Evolutionary conservation across 2,797 vertebrate genomes (phyloP), one percentile per base, ranked within the genome.

Genomic region (Vespertilio murinus): DNA sequence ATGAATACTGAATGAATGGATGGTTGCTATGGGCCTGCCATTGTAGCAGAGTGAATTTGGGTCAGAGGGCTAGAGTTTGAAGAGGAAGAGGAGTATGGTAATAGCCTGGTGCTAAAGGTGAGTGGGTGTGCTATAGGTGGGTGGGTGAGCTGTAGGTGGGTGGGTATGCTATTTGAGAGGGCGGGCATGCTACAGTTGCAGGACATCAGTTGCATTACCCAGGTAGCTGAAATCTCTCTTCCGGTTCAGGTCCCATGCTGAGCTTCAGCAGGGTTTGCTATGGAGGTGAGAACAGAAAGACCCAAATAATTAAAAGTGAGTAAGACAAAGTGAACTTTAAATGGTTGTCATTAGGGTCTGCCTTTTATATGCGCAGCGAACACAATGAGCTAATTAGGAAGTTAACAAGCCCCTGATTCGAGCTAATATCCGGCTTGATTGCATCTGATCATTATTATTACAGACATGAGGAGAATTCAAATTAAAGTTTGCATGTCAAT

Each of bases 271-370:
- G 23, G 5, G 18, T 90, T 88, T 67, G 5, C n/a, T 67, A 3
- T 52, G 56, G 5, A 74, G 71, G 96, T 93, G 83, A 84, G 96
- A 97, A 94, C 13, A 95, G 88, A 88, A 96, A 93, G 23, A 88
- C 56, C 38, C 73, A 56, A 87, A 82, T 95, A 96, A 97, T 70
- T 97, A 95, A 93, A 94, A 97, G 73, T 52, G 88, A 97, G 77
- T 79, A 94, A 97, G 94, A 89, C 40, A 92, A 96, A 85, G 67
- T 74, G 82, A 94, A 96, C 65, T 95, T 97, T 95, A 96, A 92
- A 38, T 87, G 79, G 59, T 81, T 22, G 0, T 91, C 70, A 82
- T 95, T 91, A 90, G 35, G 94, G 14, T 79, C 92, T 95, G 70
- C 47, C 73, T 93, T 59, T 94, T 78, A 79, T 93, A 90, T 52